These are phyloP conservation scores for Cettia cetti DNA, from an alignment of 2,113 vertebrate species.

Conservation along the genomic window DNA sequence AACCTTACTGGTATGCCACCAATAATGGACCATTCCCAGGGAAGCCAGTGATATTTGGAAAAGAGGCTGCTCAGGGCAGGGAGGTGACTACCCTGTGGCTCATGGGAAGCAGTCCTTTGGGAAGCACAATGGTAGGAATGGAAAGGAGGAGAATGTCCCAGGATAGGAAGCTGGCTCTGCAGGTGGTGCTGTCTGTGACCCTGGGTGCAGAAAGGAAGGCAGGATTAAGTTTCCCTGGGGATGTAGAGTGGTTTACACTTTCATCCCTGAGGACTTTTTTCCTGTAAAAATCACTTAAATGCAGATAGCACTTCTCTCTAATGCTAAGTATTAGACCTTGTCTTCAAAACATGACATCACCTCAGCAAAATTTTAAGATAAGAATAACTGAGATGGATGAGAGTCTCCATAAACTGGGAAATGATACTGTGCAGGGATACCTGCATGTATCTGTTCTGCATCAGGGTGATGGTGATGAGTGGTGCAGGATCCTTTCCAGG, in stretches of 20 bases:
- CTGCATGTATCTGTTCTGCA: neutral
- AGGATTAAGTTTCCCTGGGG: neutral
- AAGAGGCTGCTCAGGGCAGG: neutral
- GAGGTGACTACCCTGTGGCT: neutral
- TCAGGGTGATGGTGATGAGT: neutral
- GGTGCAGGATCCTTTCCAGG: neutral
- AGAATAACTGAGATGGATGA: neutral
- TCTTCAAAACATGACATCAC: neutral
- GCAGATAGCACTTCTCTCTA: neutral
- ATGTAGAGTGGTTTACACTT: neutral
- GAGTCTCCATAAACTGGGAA: neutral
- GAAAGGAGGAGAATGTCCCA: neutral
- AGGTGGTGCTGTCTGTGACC: neutral
- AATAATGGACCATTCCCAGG: neutral
- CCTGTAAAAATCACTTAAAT: neutral
- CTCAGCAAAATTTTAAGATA: neutral
- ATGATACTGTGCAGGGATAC: neutral
- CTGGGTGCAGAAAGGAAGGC: neutral
- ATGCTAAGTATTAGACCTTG: fast-evolving
- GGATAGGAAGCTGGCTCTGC: neutral
- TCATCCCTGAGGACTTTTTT: neutral
- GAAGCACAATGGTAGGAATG: neutral
- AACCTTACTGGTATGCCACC: neutral
- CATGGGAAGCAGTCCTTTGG: neutral
- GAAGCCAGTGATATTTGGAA: neutral